Conservation (phyloP, 37 sponge, comb jelly and placozoan genomes). For the Ianthella basta region DNA sequence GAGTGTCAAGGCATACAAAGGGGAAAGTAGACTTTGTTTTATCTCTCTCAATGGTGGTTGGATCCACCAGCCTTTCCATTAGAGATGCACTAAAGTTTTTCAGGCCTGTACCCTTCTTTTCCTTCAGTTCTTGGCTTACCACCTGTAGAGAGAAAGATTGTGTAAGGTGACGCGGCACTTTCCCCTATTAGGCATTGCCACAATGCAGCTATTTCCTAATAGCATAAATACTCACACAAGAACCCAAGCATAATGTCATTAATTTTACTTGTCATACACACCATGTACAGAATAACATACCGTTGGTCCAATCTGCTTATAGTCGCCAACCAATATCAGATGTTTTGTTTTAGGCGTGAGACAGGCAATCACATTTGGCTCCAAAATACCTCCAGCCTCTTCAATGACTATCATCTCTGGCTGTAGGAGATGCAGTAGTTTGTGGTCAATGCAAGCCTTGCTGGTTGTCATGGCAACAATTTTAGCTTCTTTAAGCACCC, state of each 20-base stretch:
- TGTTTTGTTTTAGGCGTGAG: slow-evolving; percentile 9
- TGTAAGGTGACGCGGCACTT: no score
- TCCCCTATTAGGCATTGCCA: no score
- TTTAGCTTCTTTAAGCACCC: not conserved
- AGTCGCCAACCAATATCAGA: not conserved
- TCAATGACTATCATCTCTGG: slow-evolving; percentile 17
- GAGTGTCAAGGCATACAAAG: slow-evolving; percentile 17
- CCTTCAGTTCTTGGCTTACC: no score
- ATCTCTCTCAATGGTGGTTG: not conserved
- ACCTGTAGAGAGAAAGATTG: no score
- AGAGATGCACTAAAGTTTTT: slow-evolving; percentile 38
- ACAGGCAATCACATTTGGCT: not conserved
- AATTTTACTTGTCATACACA: no score
- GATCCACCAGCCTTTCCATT: slow-evolving; percentile 33
- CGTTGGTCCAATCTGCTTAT: slow-evolving; percentile 13
- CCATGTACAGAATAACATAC: no score
- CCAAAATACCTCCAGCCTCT: slow-evolving; percentile 5
- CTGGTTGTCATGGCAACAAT: slow-evolving; percentile 16
- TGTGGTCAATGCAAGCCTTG: slow-evolving; percentile 4
- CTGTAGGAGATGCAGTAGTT: not conserved
- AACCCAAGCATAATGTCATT: no score
- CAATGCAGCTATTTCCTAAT: no score
- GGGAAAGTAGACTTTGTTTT: not conserved
- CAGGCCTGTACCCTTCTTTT: no score
- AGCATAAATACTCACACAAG: no score